These are phyloP conservation scores for Trididemnum nubilum DNA, from an alignment of 23 tunicate species.

Conservation along the genomic window DNA sequence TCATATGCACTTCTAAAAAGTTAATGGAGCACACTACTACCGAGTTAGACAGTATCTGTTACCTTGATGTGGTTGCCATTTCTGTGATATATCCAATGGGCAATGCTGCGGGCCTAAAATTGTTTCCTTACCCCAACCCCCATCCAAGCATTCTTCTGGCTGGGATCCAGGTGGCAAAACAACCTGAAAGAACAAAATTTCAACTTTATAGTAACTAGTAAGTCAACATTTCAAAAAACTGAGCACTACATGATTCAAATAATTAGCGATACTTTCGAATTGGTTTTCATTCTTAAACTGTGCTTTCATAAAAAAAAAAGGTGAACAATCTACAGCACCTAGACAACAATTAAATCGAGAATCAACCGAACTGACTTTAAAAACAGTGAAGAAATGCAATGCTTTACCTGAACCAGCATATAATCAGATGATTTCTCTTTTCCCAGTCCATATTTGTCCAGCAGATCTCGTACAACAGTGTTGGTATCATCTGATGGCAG, in stretches of 20 bases:
- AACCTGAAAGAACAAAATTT: conserved; percentile 37
- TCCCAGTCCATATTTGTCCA: conserved; percentile 85
- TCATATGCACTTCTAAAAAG: too few species aligned
- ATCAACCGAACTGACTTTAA: too few species aligned
- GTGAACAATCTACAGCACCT: too few species aligned
- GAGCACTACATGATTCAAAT: background rate
- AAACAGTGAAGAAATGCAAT: too few species aligned
- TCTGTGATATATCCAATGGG: conserved; percentile 70
- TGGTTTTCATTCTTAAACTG: too few species aligned
- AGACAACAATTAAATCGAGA: too few species aligned
- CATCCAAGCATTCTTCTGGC: conserved; percentile 84
- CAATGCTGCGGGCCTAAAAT: conserved; percentile 36
- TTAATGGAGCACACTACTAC: too few species aligned
- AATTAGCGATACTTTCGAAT: too few species aligned
- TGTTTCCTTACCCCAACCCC: conserved; percentile 84
- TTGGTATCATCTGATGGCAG: conserved; percentile 72
- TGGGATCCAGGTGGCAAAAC: conserved; percentile 91
- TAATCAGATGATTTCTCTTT: conserved; percentile 57
- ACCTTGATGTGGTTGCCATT: conserved; percentile 97
- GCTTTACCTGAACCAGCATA: conserved; percentile 53
- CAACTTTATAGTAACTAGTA: background rate
- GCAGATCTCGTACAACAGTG: conserved; percentile 59
- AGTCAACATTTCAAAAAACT: too few species aligned
- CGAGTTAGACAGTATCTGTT: too few species aligned
- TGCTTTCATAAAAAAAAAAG: too few species aligned